A percentile compares a stretch with the other conserved stretches of the same genome.
phyloP scores from a whole-genome alignment of 2,113 vertebrate genomes.

The Lucifuga dentata region DNA sequence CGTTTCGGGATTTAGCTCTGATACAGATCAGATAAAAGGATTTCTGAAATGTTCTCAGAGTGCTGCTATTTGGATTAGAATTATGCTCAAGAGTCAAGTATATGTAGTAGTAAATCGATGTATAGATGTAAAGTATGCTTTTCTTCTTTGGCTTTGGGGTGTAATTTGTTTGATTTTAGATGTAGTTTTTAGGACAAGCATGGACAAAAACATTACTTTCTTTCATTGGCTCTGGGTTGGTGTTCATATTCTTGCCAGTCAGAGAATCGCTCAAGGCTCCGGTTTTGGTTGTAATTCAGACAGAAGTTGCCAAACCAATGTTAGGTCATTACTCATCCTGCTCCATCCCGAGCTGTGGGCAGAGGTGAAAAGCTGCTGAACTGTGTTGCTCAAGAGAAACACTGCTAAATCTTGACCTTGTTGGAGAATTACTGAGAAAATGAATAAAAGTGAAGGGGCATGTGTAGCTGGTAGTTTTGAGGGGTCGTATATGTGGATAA shows the following conservation, averaged over 20 bases:
- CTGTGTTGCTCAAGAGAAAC: slow-evolving; percentile 22
- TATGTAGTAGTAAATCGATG: slow-evolving; percentile 8
- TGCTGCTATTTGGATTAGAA: slow-evolving; percentile 24
- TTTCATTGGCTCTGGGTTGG: slow-evolving; percentile 22
- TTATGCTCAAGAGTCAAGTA: neutral
- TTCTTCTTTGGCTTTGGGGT: slow-evolving; percentile 29
- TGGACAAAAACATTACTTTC: slow-evolving; percentile 49
- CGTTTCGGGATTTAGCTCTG: slow-evolving; percentile 48
- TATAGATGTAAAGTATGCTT: slow-evolving; percentile 26
- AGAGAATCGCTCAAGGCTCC: slow-evolving; percentile 31
- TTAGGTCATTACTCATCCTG: slow-evolving; percentile 61
- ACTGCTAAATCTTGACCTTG: no score
- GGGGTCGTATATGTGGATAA: slow-evolving; percentile 19
- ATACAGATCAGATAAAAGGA: slow-evolving; percentile 57
- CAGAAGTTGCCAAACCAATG: slow-evolving; percentile 53
- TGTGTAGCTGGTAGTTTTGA: slow-evolving; percentile 6
- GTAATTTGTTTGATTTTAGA: no score
- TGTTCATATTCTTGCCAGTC: slow-evolving; percentile 34
- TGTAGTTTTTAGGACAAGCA: no score
- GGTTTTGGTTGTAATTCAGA: slow-evolving; percentile 30
- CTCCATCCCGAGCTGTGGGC: slow-evolving; percentile 35
- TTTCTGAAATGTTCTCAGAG: slow-evolving; percentile 15
- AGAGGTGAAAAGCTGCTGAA: neutral
- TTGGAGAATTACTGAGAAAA: no score
- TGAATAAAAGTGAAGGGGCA: neutral